Evolutionary conservation across 2,113 vertebrate species (phyloP), one percentile per base, ranked within the genome.

Genomic region (Sander vitreus): DNA sequence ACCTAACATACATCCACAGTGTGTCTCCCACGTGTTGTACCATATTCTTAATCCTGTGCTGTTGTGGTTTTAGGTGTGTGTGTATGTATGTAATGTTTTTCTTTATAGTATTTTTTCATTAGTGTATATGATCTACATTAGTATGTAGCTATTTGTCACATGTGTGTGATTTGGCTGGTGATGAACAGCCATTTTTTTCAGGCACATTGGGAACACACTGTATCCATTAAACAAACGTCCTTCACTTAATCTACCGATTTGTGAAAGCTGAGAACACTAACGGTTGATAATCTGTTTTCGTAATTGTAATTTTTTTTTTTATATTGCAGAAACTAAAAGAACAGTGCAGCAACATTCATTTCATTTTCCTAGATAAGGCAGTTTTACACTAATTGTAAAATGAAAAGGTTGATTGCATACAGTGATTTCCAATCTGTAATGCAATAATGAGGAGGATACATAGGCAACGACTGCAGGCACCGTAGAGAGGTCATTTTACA

Each of bases 331-430:
- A 19, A 33, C 27, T 30, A 4, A 4, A 21, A 7, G 64, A 16
- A 39, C 19, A 21, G 15, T 65, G 47, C 19, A 3, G 50, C 43
- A 27, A 21, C 53, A 27, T 21, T 74, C 16, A 72, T 60, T n/a
- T 47, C 18, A n/a, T 73, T 84, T 73, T 51, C 39, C 43, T 3
- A 47, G 25, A 79, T 76, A 74, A n/a, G 21, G 12, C 25, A 33
- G 39, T 69, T 66, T 79, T 25, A 45, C 13, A 57, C n/a, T 73
- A 25, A 66, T 39, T 90, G 33, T 62, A 55, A 76, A 78, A 72
- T 43, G 9, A 76, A 84, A 79, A 43, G 5, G 16, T 25, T 76
- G 47, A 83, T 77, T 51, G 47, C 53, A 65, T 73, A 15, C 66
- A 15, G 50, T 54, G 6, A 70, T 80, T 54, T 70, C 47, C 13